Base-by-base conservation (phyloP, 2,888 invertebrate species). In the Tiliacea aurago region DNA sequence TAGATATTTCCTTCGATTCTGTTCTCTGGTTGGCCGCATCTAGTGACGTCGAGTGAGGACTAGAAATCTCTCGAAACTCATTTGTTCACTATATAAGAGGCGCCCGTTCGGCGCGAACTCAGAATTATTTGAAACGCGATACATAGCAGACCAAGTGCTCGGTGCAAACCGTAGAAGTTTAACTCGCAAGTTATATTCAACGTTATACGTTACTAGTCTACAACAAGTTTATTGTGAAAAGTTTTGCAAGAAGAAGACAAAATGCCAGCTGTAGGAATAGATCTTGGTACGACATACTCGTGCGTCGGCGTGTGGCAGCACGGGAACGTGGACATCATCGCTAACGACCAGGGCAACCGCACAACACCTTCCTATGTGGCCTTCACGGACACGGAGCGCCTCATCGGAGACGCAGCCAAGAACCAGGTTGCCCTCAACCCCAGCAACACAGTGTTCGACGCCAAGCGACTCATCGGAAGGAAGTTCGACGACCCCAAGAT, bases 401-500 rank as follows among this genome's bases (percentile, higher is more conserved):
- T 97, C 65, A 97, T 97, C 89, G 97, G 97, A 66, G 97, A 97
- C 91, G 97, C 97, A 11, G 97, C 97, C 66, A 97, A 98, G 92
- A 97, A 97, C 93, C 97, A 97, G 93, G 97, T 97, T 65, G 97
- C 97, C 56, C 96, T 97, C 95, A 98, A 98, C 93, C 98, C 98
- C 59, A 96, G 90, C 90, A 98, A 98, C 95, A 98, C 98, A 0
- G 97, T 97, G 49, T 97, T 97, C 92, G 97, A 97, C 90, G 97
- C 98, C 28, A 98, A 98, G 88, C 97, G 99, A 83, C 96, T 98
- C 78, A 98, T 99, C 90, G 98, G 98, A 94, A 96, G 98, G 73
- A 97, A 97, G 80, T 98, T 97, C 93, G 97, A 97, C 83, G 98
- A 98, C 89, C 91, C 96, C 0, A 97, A 97, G 86, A 98, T 98